Base-by-base conservation (phyloP, 2,797 vertebrate species). In the Ctenochaetus hawaiiensis region DNA sequence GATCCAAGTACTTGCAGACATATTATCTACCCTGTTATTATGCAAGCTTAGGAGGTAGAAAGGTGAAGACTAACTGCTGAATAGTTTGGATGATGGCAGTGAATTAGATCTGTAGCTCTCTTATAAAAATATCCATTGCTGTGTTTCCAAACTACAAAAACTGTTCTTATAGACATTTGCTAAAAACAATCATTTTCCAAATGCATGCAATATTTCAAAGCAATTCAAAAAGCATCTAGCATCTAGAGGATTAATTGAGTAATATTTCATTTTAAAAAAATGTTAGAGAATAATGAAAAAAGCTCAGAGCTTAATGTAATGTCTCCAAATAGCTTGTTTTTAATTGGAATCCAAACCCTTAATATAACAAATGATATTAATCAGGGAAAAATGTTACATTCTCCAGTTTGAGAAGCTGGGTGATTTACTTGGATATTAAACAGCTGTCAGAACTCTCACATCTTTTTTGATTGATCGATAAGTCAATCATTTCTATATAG, bases 1-100 rank as follows among this genome's bases (percentile, higher is more conserved):
- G 61, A 71, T 48, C 9, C 56, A 3, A 67, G 37, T n/a, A 20
- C 54, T 71, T 72, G 22, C 22, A 64, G 54, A 37, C 30, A 12
- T n/a, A 52, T 6, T 17, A 77, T 57, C 18, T 30, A 52, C 45
- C 48, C 20, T 60, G 7, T 48, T 43, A 22, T 41, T 45, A 54
- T 56, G 6, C 47, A 67, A 53, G 45, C 10, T 10, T 6, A 34
- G 20, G n/a, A 45, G 45, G 53, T 58, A 72, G 51, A 78, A 47
- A 16, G 39, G 5, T 13, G 34, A 59, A 43, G 23, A 63, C 12
- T 23, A 47, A 39, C 63, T 51, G 37, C 26, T 59, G 12, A 57
- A 37, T 43, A 41, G 30, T 39, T 49, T 44, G 39, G 39, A 73
- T 44, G 8, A 65, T 71, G 20, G 34, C 41, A 57, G 39, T 49